A percentile compares a stretch with the other conserved stretches of the same genome.
Conservation (phyloP, 2,797 vertebrate species). For the Pseudochromis fuscus region DNA sequence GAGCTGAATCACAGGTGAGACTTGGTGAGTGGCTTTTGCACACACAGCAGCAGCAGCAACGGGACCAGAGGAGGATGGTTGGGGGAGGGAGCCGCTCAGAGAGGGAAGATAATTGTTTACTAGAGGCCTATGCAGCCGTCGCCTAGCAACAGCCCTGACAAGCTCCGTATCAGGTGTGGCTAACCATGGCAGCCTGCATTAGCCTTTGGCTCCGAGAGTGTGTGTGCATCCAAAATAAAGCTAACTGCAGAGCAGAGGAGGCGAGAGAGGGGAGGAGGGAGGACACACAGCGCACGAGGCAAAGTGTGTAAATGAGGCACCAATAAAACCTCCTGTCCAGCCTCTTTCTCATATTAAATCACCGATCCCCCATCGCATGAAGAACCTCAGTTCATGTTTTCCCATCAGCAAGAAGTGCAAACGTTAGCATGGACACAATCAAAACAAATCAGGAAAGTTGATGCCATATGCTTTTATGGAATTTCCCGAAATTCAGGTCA, state of each 20-base stretch:
- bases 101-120: constrained; percentile 89
- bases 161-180: constrained; percentile 87
- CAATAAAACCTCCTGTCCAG: constrained; percentile 9
- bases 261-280: neutral
- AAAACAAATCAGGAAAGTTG: constrained; percentile 2
- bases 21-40: constrained; percentile 62
- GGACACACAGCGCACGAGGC: neutral
- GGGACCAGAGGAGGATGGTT: constrained; percentile 65
- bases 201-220: constrained; percentile 63
- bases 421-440: constrained; percentile 15
- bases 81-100: constrained; percentile 48
- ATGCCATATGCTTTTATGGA: neutral
- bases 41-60: constrained; percentile 64
- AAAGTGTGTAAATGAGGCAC: constrained; percentile 19
- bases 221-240: constrained; percentile 42
- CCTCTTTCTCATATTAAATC: constrained; percentile 3
- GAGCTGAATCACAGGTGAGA: constrained; percentile 80
- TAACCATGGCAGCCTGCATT: constrained; percentile 78
- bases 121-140: constrained; percentile 87
- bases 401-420: constrained; percentile 16
- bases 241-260: constrained; percentile 16
- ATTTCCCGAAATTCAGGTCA: no score
- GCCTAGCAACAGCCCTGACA: constrained; percentile 90
- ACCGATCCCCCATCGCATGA: neutral
- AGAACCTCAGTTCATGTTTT: constrained; percentile 22